Percentiles rank a stretch among this genome's conserved stretches.
phyloP scores from a whole-genome alignment of 2,113 vertebrate species.

The Catharus bicknelli region DNA sequence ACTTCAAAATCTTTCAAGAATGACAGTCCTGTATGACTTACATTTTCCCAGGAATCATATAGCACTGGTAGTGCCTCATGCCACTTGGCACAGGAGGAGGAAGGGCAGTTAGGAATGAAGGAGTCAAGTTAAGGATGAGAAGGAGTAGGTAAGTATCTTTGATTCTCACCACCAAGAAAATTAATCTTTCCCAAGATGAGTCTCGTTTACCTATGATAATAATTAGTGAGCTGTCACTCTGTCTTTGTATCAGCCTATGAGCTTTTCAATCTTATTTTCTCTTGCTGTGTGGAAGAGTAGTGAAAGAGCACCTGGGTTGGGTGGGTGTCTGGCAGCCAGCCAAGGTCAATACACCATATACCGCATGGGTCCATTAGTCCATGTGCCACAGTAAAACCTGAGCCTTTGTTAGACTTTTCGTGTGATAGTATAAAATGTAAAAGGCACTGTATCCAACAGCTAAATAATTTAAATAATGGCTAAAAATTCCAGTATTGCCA shows the following conservation, averaged over 20 bases:
- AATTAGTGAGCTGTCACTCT: neutral
- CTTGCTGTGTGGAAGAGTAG: neutral
- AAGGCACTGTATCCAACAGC: neutral
- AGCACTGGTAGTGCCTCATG: fast-evolving
- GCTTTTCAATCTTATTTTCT: neutral
- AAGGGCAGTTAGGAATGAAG: neutral
- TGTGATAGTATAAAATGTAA: neutral
- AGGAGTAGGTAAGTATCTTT: neutral
- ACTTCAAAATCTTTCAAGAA: neutral
- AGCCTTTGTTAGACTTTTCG: neutral
- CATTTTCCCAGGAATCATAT: neutral
- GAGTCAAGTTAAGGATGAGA: neutral
- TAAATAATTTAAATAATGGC: neutral
- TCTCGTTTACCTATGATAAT: neutral
- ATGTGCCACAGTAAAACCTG: neutral
- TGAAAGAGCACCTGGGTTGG: neutral
- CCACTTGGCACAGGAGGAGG: fast-evolving
- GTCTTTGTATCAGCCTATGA: neutral
- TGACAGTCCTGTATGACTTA: neutral
- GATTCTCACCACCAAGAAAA: neutral
- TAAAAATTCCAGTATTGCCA: neutral
- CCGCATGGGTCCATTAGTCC: neutral
- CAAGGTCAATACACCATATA: neutral
- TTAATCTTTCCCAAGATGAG: neutral
- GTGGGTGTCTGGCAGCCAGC: neutral